Evolutionary conservation across 2,888 invertebrate species (phyloP).

Genomic region (Argyresthia goedartella): DNA sequence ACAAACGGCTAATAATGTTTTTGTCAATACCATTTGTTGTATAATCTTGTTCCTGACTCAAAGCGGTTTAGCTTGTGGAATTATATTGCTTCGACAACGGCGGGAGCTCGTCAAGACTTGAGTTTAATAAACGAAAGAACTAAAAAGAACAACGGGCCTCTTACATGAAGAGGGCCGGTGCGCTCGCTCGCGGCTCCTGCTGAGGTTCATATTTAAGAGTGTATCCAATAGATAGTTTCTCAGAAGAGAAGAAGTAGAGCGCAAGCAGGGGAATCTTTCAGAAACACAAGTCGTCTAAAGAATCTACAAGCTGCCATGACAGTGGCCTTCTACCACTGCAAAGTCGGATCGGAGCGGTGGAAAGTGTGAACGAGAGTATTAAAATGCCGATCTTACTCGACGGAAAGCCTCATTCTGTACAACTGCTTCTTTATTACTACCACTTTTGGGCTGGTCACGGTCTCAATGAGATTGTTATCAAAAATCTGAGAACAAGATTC

Average conservation of each 20-base stretch:
- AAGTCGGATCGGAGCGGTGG: not conserved
- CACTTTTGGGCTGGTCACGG: constrained; percentile 11
- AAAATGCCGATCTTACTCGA: constrained; percentile 8
- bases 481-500: constrained; percentile 15
- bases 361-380: not conserved
- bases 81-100: no score
- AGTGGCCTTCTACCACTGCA: not conserved
- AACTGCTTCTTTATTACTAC: constrained; percentile 11
- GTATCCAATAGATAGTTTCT: not conserved
- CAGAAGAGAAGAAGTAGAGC: not conserved
- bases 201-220: not conserved
- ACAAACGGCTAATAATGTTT: no score
- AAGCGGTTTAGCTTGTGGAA: no score
- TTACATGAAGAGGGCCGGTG: not conserved
- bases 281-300: not conserved
- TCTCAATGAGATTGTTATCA: constrained; percentile 12
- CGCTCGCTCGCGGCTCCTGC: not conserved
- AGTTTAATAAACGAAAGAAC: no score
- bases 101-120: no score
- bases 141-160: not conserved
- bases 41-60: no score
- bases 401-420: constrained; percentile 6
- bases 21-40: no score
- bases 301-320: not conserved
- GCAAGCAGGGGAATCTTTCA: not conserved